Evolutionary conservation across 2,888 invertebrate genomes (phyloP), one percentile per base, ranked within the genome.

Genomic region (Brachynemurus nebulosus): DNA sequence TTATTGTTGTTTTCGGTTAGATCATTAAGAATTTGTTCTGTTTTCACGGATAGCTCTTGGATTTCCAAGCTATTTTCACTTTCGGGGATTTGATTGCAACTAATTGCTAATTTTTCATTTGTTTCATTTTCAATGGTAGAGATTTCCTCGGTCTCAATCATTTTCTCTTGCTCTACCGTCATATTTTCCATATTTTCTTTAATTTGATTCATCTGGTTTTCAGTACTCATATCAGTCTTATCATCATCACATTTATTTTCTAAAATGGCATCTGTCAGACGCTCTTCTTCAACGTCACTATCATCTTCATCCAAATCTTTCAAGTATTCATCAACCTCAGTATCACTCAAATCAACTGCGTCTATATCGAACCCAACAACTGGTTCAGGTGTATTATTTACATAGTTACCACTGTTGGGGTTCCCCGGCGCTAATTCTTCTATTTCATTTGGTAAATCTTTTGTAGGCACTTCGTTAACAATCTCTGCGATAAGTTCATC

Each of bases 241-340:
- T 17, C 12, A 25, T 45, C 42, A 9, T 48, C 47, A 18, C 45
- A 40, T 36, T 45, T 48, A 34, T 49, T 44, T 41, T 53, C 47
- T 47, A 45, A 18, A 47, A 49, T 27, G 41, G 48, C 35, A 49
- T 38, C 25, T 44, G 46, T 47, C 48, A 45, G 48, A 45, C 50
- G 44, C 55, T 54, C 33, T 57, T 51, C 43, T 55, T 59, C 27
- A 54, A 11, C 39, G 44, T 38, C 9, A 7, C 23, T 33, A 23
- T 43, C 42, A 19, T 44, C 20, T 42, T 46, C 42, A 48, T 65
- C 65, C 20, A 65, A 50, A 41, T 60, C 56, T 30, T 62, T 59
- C 34, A 62, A 51, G 52, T 63, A 60, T 40, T 61, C 53, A 43
- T 61, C 57, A 19, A 64, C 48, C 47, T 62, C 61, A 8, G 53